These are phyloP conservation scores for Limenitis arthemis DNA, from an alignment of 2,888 invertebrate species.

Conservation along the genomic window DNA sequence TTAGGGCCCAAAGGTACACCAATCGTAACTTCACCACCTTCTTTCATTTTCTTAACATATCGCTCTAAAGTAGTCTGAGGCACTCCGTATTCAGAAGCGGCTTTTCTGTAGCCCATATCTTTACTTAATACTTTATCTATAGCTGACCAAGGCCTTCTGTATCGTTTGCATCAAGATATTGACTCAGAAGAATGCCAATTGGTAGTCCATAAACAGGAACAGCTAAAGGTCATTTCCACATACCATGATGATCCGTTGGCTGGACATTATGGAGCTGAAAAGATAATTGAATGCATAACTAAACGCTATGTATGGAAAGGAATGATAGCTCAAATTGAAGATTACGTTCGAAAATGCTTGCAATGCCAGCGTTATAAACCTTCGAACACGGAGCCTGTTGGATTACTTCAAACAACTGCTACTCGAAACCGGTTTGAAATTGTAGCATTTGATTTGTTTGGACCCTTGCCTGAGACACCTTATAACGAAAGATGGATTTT, in stretches of 20 bases:
- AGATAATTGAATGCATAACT: too few relatives aligned
- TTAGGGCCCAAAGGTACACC: too few relatives aligned
- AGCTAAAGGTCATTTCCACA: too few relatives aligned
- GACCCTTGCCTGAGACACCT: neutral
- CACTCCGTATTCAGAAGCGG: slow-evolving; percentile 22
- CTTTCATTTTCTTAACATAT: slow-evolving; percentile 14
- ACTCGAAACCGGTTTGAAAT: neutral
- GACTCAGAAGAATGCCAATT: too few relatives aligned
- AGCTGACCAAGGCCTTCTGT: neutral
- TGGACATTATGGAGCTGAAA: too few relatives aligned
- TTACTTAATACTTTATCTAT: slow-evolving; percentile 23
- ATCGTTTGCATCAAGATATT: too few relatives aligned
- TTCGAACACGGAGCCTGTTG: neutral
- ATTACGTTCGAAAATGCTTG: slow-evolving; percentile 4
- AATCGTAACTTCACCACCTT: slow-evolving; percentile 7
- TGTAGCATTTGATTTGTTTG: neutral
- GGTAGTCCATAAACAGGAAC: too few relatives aligned
- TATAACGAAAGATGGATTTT: slow-evolving; percentile 18
- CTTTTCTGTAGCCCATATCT: slow-evolving; percentile 23
- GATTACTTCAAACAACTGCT: neutral
- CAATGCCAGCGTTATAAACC: neutral
- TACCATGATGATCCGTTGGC: too few relatives aligned
- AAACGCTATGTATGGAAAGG: too few relatives aligned
- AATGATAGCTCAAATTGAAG: too few relatives aligned
- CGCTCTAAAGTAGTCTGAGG: slow-evolving; percentile 23